phyloP scores from a whole-genome alignment of 1,140 invertebrate species.

The Dendrolimus kikuchii region DNA sequence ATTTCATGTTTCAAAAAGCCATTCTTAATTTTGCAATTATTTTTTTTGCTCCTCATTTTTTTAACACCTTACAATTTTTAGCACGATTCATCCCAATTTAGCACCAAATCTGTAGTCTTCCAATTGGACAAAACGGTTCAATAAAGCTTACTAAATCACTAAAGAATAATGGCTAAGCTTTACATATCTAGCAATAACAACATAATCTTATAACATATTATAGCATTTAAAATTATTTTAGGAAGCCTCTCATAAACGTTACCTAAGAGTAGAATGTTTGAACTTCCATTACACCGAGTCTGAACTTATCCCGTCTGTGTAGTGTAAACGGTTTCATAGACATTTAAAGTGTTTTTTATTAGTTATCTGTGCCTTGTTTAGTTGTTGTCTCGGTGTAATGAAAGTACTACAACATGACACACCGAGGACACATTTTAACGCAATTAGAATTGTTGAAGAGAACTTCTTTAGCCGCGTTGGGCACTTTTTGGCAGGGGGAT shows the following conservation, averaged over 20 bases:
- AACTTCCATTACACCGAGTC: no score
- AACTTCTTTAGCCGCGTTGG: no score
- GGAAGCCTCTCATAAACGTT: constrained; percentile 64
- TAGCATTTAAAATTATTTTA: constrained; percentile 51
- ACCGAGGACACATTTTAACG: no score
- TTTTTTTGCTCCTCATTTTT: constrained; percentile 1
- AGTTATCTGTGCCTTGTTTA: no score
- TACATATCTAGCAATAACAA: constrained; percentile 70
- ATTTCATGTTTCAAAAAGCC: constrained; percentile 15
- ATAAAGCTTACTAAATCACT: constrained; percentile 66
- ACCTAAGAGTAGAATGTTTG: constrained; percentile 38
- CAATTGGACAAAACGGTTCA: constrained; percentile 61
- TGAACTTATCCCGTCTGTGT: no score
- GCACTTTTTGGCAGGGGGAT: no score
- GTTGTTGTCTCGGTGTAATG: no score
- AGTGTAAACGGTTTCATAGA: no score
- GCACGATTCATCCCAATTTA: constrained; percentile 62
- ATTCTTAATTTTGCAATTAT: no score
- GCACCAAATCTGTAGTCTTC: constrained; percentile 70
- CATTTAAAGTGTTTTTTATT: no score
- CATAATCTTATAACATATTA: constrained; percentile 59
- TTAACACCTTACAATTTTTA: constrained; percentile 5
- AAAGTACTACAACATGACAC: no score
- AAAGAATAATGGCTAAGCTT: constrained; percentile 68
- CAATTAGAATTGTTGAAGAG: no score